Evolutionary conservation across 2,888 invertebrate species (phyloP).

Genomic region (Shargacucullia verbasci): DNA sequence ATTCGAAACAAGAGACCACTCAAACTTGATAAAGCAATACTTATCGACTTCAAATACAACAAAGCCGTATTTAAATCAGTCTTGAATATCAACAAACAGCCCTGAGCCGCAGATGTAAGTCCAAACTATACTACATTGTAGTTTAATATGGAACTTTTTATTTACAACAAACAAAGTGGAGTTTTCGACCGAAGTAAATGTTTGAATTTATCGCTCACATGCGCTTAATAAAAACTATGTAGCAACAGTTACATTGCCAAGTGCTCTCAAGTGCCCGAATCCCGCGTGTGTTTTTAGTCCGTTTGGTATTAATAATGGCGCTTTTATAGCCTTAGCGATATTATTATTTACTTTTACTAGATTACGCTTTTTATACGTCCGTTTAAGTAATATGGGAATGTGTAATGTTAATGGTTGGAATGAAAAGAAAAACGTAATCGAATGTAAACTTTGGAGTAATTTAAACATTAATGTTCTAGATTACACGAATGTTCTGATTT

Average conservation of each 20-base stretch:
- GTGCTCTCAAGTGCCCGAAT: slow-evolving; percentile 64
- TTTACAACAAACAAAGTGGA: slow-evolving; percentile 77
- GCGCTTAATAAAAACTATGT: slow-evolving; percentile 78
- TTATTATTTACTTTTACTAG: slow-evolving; percentile 62
- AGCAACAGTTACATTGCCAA: slow-evolving; percentile 63
- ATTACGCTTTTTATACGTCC: slow-evolving; percentile 54
- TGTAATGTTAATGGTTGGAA: slow-evolving; percentile 13
- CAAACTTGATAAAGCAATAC: slow-evolving; percentile 30
- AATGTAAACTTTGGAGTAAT: not conserved
- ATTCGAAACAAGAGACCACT: slow-evolving; percentile 35
- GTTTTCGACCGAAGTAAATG: slow-evolving; percentile 77
- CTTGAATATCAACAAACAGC: slow-evolving; percentile 53
- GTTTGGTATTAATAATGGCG: slow-evolving; percentile 61
- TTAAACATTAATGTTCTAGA: not conserved
- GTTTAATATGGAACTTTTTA: slow-evolving; percentile 81
- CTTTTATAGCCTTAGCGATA: slow-evolving; percentile 58
- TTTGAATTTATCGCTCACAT: slow-evolving; percentile 78
- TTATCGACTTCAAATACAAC: slow-evolving; percentile 34
- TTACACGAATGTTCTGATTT: too few relatives aligned
- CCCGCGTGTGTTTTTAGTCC: slow-evolving; percentile 61
- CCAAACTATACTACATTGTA: slow-evolving; percentile 72
- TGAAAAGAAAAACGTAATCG: slow-evolving; percentile 5
- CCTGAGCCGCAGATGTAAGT: slow-evolving; percentile 77
- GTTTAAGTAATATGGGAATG: slow-evolving; percentile 44
- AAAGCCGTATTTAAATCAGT: slow-evolving; percentile 50